phyloP scores from a whole-genome alignment of 2,113 vertebrate genomes.

The Hemichromis elongatus region DNA sequence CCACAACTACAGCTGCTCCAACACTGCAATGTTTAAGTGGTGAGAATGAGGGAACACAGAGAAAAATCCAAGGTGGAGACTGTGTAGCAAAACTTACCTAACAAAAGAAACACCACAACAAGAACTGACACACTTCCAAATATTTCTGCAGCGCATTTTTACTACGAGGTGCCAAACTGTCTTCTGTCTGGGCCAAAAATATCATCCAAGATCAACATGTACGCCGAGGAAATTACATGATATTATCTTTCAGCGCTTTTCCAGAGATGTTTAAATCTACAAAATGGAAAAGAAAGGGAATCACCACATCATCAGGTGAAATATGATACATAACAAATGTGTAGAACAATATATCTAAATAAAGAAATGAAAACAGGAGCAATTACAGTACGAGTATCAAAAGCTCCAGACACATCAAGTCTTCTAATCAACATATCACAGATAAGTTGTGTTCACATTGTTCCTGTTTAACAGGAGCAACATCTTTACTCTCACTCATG shows the following conservation, averaged over 20 bases:
- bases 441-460: neutral
- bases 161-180: neutral
- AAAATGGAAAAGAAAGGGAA: neutral
- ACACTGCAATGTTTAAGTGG: neutral
- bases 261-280: neutral
- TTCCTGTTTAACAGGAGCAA: neutral
- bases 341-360: neutral
- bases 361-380: neutral
- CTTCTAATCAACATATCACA: neutral
- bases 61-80: neutral
- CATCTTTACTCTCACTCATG: neutral
- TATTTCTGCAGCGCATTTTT: neutral
- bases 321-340: neutral
- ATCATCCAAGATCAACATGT: neutral
- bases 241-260: neutral
- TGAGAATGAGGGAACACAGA: neutral
- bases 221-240: neutral
- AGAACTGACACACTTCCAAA: neutral
- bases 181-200: neutral
- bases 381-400: neutral
- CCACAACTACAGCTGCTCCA: neutral
- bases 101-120: neutral
- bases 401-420: neutral
- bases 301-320: neutral
- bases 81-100: neutral